Evolutionary conservation across 1,140 invertebrate genomes (phyloP), one percentile per base, ranked within the genome.

Genomic region (Octopus bimaculoides): DNA sequence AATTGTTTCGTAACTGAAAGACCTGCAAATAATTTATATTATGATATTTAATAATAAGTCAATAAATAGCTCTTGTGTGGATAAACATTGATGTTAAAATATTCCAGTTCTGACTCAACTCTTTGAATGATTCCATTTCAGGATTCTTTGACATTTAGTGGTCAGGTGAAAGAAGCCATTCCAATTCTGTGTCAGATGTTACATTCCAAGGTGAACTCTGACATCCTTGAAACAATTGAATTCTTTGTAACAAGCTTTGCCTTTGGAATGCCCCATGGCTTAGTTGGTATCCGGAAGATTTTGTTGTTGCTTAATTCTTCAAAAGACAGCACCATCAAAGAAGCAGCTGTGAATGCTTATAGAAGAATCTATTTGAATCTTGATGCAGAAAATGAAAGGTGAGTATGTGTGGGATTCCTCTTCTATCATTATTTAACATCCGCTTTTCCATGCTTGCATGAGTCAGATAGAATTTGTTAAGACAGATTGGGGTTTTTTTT

Each of bases 221-320:
- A 97, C 88, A 93, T 96, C 0, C 92, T 94, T 61, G 96, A 97
- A 90, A 93, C 96, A 0, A 94, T 96, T 71, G 93, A 95, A 77
- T 95, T 97, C 86, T 95, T 97, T 82, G 95, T 94, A 0, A 93
- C 93, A 4, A 87, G 87, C 56, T 94, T 93, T 86, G 93, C 95
- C 85, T 96, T 96, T 87, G 93, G 93, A 76, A 92, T 97, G 17
- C 91, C 92, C 66, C 93, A 94, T 8, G 93, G 94, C 12, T 92
- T 94, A 84, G 83, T 89, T 52, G 95, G 94, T 12, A 92, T 97
- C 52, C 91, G 92, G 17, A 92, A 93, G 84, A 96, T 96, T 92
- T 88, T 97, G 75, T 91, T 92, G 76, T 92, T 97, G 80, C 93
- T 96, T 4, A 94, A 93, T 92, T 93, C 93, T 73, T n/a, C 66